Evolutionary conservation across 2,113 vertebrate species (phyloP), one percentile per base, ranked within the genome.

Genomic region (Leptobrachium ailaonicum): DNA sequence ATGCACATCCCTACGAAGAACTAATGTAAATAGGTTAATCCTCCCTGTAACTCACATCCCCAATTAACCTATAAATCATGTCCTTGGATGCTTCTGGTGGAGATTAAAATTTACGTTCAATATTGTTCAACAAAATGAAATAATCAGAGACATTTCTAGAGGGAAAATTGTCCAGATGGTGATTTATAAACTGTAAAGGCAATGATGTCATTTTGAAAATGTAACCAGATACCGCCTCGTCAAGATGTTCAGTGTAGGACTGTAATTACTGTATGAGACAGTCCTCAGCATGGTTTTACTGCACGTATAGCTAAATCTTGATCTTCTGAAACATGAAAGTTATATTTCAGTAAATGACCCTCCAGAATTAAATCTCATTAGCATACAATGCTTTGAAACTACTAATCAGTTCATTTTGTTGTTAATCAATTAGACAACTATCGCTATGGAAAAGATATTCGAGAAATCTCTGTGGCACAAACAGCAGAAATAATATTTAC

Each of bases 41-140:
- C 41, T 41, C 47, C 54, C 47, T 53, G 13, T 72, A 56, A 32
- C 70, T 41, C 8, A 32, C 4, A 54, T 32, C 42, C 67, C 84
- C 73, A 86, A 85, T 77, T 72, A 86, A 75, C 66, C 81, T 85
- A 84, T 83, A 88, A 86, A 86, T 83, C 79, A 77, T 66, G 74
- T 86, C 79, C 41, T 87, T 68, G 68, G 78, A 41, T 84, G 12
- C 86, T 85, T 76, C 78, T 84, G 67, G 20, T 41, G 77, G 12
- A 83, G 72, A 83, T 84, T 88, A 87, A 88, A 90, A 85, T 45
- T 45, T 84, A 76, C 41, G 89, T 71, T 44, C 64, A 78, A 83
- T 70, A 73, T 83, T 78, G 85, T 69, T 76, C 60, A 71, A 69
- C 69, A 85, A 71, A 44, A 76, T 1, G 4, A 87, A 81, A 85